Evolutionary conservation across 2,113 vertebrate genomes (phyloP).

Genomic region (Natator depressus): DNA sequence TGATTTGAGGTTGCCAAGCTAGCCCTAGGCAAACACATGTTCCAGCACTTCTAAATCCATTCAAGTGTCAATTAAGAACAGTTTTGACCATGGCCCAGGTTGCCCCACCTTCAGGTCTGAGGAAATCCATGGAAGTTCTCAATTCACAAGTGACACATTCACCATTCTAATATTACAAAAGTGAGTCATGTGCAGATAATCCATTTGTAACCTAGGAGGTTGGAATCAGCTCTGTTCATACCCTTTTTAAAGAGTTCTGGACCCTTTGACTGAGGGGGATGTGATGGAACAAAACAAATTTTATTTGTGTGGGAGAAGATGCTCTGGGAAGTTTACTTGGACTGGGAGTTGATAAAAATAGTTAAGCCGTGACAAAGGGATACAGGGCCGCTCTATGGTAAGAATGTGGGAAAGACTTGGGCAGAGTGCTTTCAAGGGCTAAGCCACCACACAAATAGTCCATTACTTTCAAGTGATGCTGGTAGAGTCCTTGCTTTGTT

Average conservation of each 20-base stretch:
- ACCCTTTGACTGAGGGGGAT: not conserved
- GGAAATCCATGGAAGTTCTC: not conserved
- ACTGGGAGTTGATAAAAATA: not conserved
- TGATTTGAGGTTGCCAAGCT: not conserved
- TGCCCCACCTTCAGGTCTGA: not conserved
- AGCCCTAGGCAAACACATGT: not conserved
- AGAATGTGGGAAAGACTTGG: not conserved
- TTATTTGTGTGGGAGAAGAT: not conserved
- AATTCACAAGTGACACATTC: not conserved
- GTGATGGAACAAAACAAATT: not conserved
- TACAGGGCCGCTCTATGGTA: not conserved
- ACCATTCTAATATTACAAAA: accelerated
- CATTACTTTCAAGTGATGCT: not conserved
- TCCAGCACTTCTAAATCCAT: not conserved
- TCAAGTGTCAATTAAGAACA: not conserved
- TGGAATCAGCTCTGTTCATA: not conserved
- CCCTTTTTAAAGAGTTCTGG: accelerated
- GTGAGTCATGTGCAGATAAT: no score
- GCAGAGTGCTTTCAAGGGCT: not conserved
- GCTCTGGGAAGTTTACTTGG: not conserved
- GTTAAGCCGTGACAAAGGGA: not conserved
- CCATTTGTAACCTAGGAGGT: accelerated
- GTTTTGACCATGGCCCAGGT: not conserved
- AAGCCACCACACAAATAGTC: not conserved
- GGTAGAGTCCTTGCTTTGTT: not conserved